Conservation (phyloP, 23 tunicate species). For the Diplosoma virens region DNA sequence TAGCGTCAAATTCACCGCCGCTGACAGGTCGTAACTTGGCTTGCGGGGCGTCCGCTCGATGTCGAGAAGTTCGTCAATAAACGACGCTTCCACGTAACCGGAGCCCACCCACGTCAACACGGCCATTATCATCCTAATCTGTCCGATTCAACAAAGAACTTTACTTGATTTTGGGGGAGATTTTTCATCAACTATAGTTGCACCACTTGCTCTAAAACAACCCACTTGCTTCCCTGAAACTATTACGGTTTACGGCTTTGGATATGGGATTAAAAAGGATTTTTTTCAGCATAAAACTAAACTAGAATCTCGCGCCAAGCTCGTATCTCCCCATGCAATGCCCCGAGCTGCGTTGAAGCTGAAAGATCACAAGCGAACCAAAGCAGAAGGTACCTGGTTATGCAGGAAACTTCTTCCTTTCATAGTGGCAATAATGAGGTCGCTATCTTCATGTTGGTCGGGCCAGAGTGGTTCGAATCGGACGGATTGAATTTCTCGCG, state of each 20-base stretch:
- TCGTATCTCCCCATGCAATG: no score
- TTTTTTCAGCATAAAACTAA: no score
- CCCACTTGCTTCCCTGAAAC: no score
- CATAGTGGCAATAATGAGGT: slow-evolving; percentile 54
- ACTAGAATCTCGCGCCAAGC: no score
- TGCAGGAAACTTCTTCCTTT: slow-evolving; percentile 37
- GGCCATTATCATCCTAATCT: slow-evolving; percentile 57
- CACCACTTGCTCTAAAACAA: no score
- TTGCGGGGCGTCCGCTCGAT: slow-evolving; percentile 41
- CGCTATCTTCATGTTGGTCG: background rate
- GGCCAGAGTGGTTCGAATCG: slow-evolving; percentile 1
- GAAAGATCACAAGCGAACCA: no score
- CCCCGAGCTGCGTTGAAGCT: no score
- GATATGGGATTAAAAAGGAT: no score
- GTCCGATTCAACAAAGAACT: no score
- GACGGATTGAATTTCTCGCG: slow-evolving; percentile 10
- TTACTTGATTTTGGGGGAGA: no score
- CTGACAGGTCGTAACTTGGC: background rate
- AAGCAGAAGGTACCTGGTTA: slow-evolving; percentile 74
- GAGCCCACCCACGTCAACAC: slow-evolving; percentile 30
- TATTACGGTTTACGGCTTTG: no score
- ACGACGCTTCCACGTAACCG: background rate
- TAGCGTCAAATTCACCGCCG: slow-evolving; percentile 30
- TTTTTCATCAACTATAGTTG: no score
- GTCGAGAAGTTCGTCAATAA: slow-evolving; percentile 47